Conservation (phyloP, 1,140 invertebrate species). For the Zaprionus taronus region DNA sequence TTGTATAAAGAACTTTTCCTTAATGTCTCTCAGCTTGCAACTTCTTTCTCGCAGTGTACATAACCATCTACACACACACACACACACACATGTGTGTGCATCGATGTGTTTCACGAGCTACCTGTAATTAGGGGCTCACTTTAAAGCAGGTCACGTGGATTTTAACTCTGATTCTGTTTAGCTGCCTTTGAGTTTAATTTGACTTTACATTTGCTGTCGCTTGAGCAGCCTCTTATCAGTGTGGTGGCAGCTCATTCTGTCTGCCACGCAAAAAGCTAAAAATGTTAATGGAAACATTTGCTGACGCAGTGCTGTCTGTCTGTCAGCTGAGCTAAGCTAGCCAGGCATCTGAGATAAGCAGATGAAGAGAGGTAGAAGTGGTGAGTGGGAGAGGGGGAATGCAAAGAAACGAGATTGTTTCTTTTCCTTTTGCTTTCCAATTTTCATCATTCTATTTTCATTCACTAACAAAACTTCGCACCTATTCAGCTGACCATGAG, state of each 20-base stretch:
- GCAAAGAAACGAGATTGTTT: neutral
- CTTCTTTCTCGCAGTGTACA: neutral
- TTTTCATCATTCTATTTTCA: neutral
- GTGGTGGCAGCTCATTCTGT: slow-evolving; percentile 23
- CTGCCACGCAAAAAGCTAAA: slow-evolving; percentile 47
- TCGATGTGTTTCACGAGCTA: neutral
- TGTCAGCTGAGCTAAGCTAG: slow-evolving; percentile 14
- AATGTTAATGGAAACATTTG: slow-evolving; percentile 47
- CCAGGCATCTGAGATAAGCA: slow-evolving; percentile 13
- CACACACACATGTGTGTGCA: neutral
- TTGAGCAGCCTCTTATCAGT: slow-evolving; percentile 36
- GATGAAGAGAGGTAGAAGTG: neutral
- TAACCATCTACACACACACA: neutral
- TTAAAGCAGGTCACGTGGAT: slow-evolving; percentile 70
- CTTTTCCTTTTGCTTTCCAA: neutral
- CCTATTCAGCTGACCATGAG: neutral
- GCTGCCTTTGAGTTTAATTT: slow-evolving; percentile 9
- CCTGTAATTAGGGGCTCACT: slow-evolving; percentile 16
- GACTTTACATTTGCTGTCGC: slow-evolving; percentile 1
- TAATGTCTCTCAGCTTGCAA: too few relatives aligned
- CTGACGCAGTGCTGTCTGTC: slow-evolving; percentile 3
- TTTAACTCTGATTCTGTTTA: slow-evolving; percentile 51
- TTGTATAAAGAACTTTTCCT: too few relatives aligned
- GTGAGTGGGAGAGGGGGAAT: too few relatives aligned
- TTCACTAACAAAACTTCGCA: neutral